Evolutionary conservation across 1,140 invertebrate species (phyloP).

Genomic region (Pseudomyrmex sp.): DNA sequence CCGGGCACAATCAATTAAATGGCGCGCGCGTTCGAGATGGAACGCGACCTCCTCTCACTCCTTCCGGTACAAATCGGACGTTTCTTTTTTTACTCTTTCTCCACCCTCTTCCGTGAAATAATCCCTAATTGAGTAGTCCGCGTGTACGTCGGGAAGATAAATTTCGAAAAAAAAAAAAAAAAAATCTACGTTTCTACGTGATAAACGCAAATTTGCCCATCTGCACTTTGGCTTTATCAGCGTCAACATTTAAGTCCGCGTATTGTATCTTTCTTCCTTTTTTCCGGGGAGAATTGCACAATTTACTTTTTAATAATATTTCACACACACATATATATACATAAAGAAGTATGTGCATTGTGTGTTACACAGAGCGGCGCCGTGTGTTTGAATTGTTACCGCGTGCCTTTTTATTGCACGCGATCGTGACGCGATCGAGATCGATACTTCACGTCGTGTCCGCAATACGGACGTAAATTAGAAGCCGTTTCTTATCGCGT

Average conservation of each 20-base stretch:
- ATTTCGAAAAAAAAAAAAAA: conserved; percentile 13
- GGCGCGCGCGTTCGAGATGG: conserved; percentile 43
- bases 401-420: conserved; percentile 33
- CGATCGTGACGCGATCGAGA: conserved; percentile 36
- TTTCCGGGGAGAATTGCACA: neutral
- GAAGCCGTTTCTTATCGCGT: conserved; percentile 34
- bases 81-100: conserved; percentile 41
- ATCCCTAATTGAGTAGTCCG: conserved; percentile 50
- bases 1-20: conserved; percentile 64
- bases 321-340: too few relatives aligned
- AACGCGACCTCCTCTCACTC: neutral
- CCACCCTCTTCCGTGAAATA: neutral
- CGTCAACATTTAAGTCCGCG: neutral
- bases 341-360: too few relatives aligned
- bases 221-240: conserved; percentile 12
- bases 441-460: conserved; percentile 23
- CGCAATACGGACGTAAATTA: conserved; percentile 44
- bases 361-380: neutral
- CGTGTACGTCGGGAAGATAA: conserved; percentile 31
- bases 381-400: conserved; percentile 49
- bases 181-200: conserved; percentile 31
- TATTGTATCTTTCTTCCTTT: neutral
- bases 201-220: conserved; percentile 46
- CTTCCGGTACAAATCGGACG: conserved; percentile 24
- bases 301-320: neutral